A percentile compares a stretch with the other conserved stretches of the same genome.
Conservation (phyloP, 2,888 invertebrate species). For the Alitta virens region DNA sequence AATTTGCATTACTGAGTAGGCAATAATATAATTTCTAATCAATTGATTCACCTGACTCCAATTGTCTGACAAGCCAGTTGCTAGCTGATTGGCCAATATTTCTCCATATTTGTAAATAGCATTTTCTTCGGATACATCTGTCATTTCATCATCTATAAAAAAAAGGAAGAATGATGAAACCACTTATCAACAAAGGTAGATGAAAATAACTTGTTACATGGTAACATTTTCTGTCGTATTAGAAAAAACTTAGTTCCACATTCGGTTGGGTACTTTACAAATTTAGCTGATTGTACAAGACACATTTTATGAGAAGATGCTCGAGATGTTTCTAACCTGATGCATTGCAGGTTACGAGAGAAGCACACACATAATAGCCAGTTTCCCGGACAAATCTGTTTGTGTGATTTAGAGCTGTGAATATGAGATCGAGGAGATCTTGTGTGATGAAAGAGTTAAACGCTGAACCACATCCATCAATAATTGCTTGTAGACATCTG, state of each 20-base stretch:
- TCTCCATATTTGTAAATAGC: slow-evolving; percentile 57
- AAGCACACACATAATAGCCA: slow-evolving; percentile 58
- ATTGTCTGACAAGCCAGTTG: slow-evolving; percentile 60
- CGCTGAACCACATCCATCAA: slow-evolving; percentile 57
- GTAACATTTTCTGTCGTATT: too few relatives aligned
- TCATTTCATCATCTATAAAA: slow-evolving; percentile 18
- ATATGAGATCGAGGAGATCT: slow-evolving; percentile 59
- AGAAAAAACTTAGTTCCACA: too few relatives aligned
- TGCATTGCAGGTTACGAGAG: slow-evolving; percentile 57
- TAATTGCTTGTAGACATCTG: slow-evolving; percentile 59
- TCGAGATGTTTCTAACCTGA: too few relatives aligned
- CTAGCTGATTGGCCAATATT: slow-evolving; percentile 58
- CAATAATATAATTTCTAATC: neutral
- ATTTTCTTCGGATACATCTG: slow-evolving; percentile 37
- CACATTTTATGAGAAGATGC: too few relatives aligned
- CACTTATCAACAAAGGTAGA: too few relatives aligned
- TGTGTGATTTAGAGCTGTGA: slow-evolving; percentile 58
- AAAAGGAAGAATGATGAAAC: too few relatives aligned
- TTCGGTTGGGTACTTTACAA: too few relatives aligned
- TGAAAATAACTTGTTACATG: too few relatives aligned
- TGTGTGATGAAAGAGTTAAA: slow-evolving; percentile 57
- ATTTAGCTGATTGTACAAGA: too few relatives aligned
- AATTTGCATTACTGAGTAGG: neutral
- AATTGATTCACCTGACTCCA: slow-evolving; percentile 60
- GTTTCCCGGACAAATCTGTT: slow-evolving; percentile 63